Base-by-base conservation (phyloP, 2,113 vertebrate genomes). In the Colistium nudipinnis region DNA sequence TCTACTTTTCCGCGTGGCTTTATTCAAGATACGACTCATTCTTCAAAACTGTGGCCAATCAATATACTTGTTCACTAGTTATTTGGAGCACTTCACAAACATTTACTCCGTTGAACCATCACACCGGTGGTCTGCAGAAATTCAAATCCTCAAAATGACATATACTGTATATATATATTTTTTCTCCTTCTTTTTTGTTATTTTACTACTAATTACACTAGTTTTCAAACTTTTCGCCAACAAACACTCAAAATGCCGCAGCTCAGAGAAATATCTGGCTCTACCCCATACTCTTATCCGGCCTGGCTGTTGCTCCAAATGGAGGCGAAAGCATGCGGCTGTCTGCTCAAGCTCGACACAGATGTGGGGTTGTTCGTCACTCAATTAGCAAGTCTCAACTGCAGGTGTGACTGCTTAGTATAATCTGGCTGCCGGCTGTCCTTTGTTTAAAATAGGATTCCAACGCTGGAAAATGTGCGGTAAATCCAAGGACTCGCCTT, bases 331-430 rank as follows among this genome's bases (percentile, higher is more conserved):
- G 33, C 35, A 22, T 33, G 54, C 11, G 25, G 36, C 24, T 5
- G 16, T 47, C 24, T 52, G 20, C 54, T 48, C 4, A 28, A 54
- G 35, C 62, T 51, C 39, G 30, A 48, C 12, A 25, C 20, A 44
- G n/a, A 61, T 36, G 20, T 6, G 12, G 4, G 61, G 27, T 36
- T 62, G 56, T n/a, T 72, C 70, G 82, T 80, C 1, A 72, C 51
- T 60, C 65, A 56, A 87, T 90, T 56, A 84, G 68, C 55, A n/a
- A 13, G 11, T 25, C 55, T 63, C 54, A 52, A 4, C 44, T 59
- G 22, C 87, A 91, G 88, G 77, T 91, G 90, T 59, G 82, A 47
- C 77, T 85, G 48, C 45, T 89, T 51, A 72, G 52, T 74, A 41
- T 67, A 78, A 81, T 69, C 25, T 47, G 31, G 4, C n/a, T 39